Conservation (phyloP, 2,113 vertebrate genomes). For the Kryptolebias marmoratus region DNA sequence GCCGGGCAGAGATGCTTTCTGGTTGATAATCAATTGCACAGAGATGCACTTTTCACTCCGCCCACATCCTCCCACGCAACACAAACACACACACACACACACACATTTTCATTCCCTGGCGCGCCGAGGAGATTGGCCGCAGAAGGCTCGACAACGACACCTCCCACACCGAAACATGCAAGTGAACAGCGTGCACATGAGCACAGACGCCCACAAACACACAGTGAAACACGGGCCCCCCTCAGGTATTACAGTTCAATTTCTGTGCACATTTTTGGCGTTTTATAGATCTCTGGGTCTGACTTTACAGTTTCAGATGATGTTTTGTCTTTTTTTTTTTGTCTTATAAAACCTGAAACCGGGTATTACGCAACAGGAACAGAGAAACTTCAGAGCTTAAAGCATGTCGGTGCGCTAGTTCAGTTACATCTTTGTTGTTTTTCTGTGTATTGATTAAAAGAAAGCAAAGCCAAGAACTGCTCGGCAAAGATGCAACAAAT, state of each 20-base stretch:
- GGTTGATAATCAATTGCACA: slow-evolving; percentile 55
- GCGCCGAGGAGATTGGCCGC: slow-evolving; percentile 61
- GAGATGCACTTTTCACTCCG: slow-evolving; percentile 64
- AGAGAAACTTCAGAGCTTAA: background rate
- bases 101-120: slow-evolving; percentile 43
- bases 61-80: slow-evolving; percentile 71
- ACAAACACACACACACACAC: slow-evolving; percentile 28
- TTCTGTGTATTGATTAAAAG: background rate
- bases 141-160: slow-evolving; percentile 73
- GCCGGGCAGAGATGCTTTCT: slow-evolving; percentile 25
- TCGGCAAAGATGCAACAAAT: no score
- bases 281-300: slow-evolving; percentile 21
- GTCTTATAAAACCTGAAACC: background rate
- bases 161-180: slow-evolving; percentile 73
- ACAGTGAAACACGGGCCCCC: slow-evolving; percentile 8
- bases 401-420: background rate
- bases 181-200: slow-evolving; percentile 64
- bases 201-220: slow-evolving; percentile 44
- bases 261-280: slow-evolving; percentile 34
- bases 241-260: slow-evolving; percentile 2
- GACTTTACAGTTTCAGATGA: background rate
- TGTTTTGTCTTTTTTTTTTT: background rate
- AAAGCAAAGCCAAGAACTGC: no score
- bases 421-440: background rate
- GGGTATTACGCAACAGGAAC: slow-evolving; percentile 2